Conservation (phyloP, 2,888 invertebrate genomes). For the Stenodera caucasica region DNA sequence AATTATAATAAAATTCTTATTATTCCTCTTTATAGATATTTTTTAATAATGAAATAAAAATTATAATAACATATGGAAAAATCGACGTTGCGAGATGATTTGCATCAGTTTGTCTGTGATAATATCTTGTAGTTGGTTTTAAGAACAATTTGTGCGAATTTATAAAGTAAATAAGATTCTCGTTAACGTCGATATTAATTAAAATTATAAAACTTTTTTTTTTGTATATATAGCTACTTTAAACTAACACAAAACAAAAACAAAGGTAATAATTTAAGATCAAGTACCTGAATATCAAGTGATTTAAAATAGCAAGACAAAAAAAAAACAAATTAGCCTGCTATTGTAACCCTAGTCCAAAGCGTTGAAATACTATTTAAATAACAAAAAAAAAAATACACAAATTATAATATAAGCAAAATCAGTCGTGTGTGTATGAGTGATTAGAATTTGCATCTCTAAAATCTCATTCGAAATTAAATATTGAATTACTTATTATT, state of each 20-base stretch:
- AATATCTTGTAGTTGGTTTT: slow-evolving; percentile 11
- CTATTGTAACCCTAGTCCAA: slow-evolving; percentile 42
- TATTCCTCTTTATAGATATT: background rate
- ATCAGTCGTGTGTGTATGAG: slow-evolving; percentile 29
- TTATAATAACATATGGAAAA: background rate
- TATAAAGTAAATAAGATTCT: background rate
- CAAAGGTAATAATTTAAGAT: slow-evolving; percentile 30
- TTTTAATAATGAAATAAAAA: background rate
- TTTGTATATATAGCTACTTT: background rate
- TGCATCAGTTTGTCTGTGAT: slow-evolving; percentile 26
- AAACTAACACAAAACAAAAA: background rate
- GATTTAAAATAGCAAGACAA: slow-evolving; percentile 26
- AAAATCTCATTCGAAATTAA: background rate
- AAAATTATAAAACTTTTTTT: background rate
- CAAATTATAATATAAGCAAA: slow-evolving; percentile 31
- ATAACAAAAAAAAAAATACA: slow-evolving; percentile 27
- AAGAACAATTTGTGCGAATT: background rate
- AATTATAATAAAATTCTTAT: no score
- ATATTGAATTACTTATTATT: no score
- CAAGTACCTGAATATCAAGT: slow-evolving; percentile 41
- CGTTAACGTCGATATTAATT: background rate
- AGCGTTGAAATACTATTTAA: slow-evolving; percentile 32
- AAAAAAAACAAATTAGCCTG: slow-evolving; percentile 34
- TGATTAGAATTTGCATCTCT: slow-evolving; percentile 14
- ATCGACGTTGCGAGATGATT: slow-evolving; percentile 5